Percentiles rank a stretch among this genome's conserved stretches.
Evolutionary conservation across 1,140 invertebrate species (phyloP).

Genomic region (Cheumatopsyche charites): DNA sequence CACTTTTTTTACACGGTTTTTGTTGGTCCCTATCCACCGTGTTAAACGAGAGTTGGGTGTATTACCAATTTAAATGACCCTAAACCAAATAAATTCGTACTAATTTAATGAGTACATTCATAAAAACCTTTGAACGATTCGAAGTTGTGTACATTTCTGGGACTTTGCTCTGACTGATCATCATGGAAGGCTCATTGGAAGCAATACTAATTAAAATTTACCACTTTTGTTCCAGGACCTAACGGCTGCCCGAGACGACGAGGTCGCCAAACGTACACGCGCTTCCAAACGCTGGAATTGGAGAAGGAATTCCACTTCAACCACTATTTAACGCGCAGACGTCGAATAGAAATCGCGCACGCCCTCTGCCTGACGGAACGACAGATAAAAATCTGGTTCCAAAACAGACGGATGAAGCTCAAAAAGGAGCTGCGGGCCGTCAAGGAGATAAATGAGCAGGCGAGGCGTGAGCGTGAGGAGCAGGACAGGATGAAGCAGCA

Average conservation of each 20-base stretch:
- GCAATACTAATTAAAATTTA: too few species aligned
- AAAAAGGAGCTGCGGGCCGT: conserved; percentile 94
- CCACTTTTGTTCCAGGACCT: conserved; percentile 76
- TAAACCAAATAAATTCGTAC: too few species aligned
- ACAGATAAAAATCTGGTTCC: conserved; percentile 98
- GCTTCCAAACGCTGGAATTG: conserved; percentile 91
- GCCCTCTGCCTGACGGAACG: conserved; percentile 94
- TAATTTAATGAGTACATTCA: too few species aligned
- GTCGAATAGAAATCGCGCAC: conserved; percentile 96
- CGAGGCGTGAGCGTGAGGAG: conserved; percentile 86
- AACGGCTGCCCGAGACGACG: conserved; percentile 93
- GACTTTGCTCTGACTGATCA: too few species aligned
- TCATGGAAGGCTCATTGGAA: too few species aligned
- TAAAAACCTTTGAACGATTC: too few species aligned
- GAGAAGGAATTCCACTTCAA: conserved; percentile 99
- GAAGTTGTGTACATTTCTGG: too few species aligned
- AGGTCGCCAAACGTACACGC: conserved; percentile 95
- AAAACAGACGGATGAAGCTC: conserved; percentile 97
- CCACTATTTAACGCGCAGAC: conserved; percentile 92
- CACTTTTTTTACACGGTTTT: too few species aligned
- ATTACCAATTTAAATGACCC: too few species aligned
- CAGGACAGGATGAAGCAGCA: conserved; percentile 90
- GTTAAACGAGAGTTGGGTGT: too few species aligned
- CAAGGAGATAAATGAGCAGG: conserved; percentile 94
- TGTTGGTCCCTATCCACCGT: too few species aligned